These are phyloP conservation scores for Daboia siamensis DNA, from an alignment of 2,113 vertebrate genomes.

Conservation along the genomic window DNA sequence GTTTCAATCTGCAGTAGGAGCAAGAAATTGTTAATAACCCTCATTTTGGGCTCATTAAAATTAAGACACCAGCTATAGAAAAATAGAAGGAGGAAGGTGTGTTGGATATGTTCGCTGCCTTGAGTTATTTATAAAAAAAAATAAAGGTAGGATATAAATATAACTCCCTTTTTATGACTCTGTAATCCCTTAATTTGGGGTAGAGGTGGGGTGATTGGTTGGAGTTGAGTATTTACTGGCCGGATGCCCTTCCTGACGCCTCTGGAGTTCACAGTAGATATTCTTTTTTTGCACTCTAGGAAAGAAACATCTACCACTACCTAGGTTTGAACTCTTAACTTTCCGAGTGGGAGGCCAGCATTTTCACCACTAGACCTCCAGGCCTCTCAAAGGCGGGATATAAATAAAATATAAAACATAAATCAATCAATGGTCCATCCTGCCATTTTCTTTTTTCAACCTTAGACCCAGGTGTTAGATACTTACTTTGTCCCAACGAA, in stretches of 20 bases:
- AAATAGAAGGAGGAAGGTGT: background rate
- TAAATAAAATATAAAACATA: background rate
- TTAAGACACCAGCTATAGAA: background rate
- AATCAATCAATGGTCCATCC: background rate
- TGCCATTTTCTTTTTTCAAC: background rate
- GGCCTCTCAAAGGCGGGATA: background rate
- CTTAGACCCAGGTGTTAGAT: background rate
- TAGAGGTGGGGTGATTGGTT: background rate
- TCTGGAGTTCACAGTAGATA: background rate
- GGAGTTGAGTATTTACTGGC: background rate
- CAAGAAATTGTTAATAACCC: background rate
- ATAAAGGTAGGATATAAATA: background rate
- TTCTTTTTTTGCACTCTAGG: background rate
- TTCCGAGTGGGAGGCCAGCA: background rate
- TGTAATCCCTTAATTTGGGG: background rate
- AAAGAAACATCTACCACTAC: background rate
- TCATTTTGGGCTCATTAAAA: background rate
- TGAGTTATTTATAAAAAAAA: background rate
- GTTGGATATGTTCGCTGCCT: background rate
- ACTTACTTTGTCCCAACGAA: slow-evolving; percentile 80
- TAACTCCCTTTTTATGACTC: background rate
- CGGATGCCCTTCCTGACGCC: background rate
- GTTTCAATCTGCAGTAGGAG: background rate
- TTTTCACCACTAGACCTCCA: background rate
- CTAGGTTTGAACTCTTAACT: background rate